phyloP scores from a whole-genome alignment of 2,888 invertebrate species.

The Drosophila anomalipes region DNA sequence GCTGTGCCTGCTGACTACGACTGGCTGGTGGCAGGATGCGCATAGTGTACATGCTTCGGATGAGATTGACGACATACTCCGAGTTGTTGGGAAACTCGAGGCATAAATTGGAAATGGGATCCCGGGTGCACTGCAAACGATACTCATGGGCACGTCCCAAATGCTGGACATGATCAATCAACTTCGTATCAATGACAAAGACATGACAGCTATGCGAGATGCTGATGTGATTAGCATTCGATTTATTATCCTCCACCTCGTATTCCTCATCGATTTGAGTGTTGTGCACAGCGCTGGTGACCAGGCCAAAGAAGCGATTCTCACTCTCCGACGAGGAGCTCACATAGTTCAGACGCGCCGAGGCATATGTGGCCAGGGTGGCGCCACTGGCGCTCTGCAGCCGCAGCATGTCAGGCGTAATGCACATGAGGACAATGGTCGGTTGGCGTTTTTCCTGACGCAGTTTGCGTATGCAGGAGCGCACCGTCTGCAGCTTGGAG shows the following conservation, averaged over 20 bases:
- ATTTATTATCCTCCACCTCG: conserved; percentile 59
- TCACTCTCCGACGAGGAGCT: conserved; percentile 96
- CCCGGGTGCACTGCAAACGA: conserved; percentile 93
- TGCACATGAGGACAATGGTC: conserved; percentile 93
- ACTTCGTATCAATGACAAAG: conserved; percentile 95
- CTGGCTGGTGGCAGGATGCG: conserved; percentile 85
- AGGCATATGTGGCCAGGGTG: conserved; percentile 94
- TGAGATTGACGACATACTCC: conserved; percentile 90
- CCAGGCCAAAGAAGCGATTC: conserved; percentile 95
- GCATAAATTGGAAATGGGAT: conserved; percentile 91
- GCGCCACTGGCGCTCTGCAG: conserved; percentile 92
- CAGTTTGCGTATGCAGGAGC: conserved; percentile 94
- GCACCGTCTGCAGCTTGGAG: conserved; percentile 91
- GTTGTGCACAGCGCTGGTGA: conserved; percentile 91
- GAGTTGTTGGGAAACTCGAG: conserved; percentile 96
- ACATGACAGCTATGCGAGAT: conserved; percentile 97
- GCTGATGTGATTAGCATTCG: conserved; percentile 84
- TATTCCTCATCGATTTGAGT: conserved; percentile 84
- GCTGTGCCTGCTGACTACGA: conserved; percentile 66
- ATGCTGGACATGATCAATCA: conserved; percentile 93
- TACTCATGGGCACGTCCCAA: conserved; percentile 92
- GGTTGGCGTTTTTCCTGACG: conserved; percentile 95
- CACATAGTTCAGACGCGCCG: conserved; percentile 94
- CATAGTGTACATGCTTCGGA: conserved; percentile 90
- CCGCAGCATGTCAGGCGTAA: conserved; percentile 92